phyloP scores from a whole-genome alignment of 2,113 vertebrate species.

The Carassius auratus region DNA sequence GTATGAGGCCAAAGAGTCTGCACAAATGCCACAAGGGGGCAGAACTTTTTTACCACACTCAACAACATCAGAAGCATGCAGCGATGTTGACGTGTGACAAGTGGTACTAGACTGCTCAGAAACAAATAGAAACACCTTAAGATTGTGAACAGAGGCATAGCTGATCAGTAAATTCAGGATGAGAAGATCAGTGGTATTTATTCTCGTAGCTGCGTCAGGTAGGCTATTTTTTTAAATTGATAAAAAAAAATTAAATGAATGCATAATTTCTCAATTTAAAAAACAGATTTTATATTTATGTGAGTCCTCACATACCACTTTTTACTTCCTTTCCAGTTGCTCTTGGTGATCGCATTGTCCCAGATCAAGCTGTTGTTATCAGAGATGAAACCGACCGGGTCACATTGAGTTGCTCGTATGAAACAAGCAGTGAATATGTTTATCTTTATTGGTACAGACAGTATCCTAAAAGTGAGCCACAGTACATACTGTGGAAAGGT shows the following conservation, averaged over 20 bases:
- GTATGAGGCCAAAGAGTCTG: no score
- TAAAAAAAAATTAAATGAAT: no score
- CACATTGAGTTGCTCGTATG: conserved; percentile 30
- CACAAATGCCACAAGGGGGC: neutral
- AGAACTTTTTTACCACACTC: neutral
- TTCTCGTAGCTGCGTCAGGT: conserved; percentile 3
- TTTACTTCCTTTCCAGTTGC: neutral
- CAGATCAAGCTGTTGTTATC: neutral
- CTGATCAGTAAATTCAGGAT: neutral
- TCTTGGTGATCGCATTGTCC: conserved; percentile 23
- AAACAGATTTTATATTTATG: neutral
- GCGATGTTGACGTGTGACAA: neutral
- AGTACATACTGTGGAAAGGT: conserved; percentile 24
- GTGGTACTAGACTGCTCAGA: no score
- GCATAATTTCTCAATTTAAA: no score
- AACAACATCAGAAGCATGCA: neutral
- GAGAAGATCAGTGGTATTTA: neutral
- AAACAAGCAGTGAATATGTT: neutral
- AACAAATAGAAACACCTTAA: no score
- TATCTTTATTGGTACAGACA: conserved; percentile 29
- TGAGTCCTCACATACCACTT: neutral
- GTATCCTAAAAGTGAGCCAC: conserved; percentile 31
- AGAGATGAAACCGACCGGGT: neutral
- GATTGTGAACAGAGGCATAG: neutral
- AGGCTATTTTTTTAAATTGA: neutral